Evolutionary conservation across 2,797 vertebrate species (phyloP).

Genomic region (Pipistrellus kuhlii): DNA sequence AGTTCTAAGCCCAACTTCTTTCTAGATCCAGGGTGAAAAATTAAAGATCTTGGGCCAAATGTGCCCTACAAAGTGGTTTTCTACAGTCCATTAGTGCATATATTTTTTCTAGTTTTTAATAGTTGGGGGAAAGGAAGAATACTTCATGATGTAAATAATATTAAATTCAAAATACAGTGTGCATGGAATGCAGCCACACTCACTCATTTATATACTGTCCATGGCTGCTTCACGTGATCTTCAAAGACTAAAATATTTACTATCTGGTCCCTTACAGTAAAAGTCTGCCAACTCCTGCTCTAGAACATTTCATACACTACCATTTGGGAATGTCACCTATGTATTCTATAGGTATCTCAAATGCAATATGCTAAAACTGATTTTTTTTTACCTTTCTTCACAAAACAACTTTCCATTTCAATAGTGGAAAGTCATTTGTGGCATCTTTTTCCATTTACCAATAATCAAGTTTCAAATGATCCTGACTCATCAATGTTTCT

Average conservation of each 20-base stretch:
- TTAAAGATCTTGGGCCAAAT: not conserved
- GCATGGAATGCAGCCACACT: not conserved
- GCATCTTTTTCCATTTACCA: not conserved
- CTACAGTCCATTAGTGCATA: not conserved
- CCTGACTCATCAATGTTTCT: not conserved
- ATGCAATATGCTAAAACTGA: not conserved
- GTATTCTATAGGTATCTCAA: not conserved
- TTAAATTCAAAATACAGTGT: not conserved
- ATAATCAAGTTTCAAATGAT: not conserved
- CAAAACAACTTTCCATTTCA: conserved; percentile 6
- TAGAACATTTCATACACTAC: not conserved
- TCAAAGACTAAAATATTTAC: not conserved
- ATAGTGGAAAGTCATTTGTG: not conserved
- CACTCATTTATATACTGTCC: not conserved
- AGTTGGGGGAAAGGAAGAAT: not conserved
- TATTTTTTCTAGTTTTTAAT: not conserved
- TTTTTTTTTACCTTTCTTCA: conserved; percentile 1
- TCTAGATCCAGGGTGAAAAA: not conserved
- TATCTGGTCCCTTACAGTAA: not conserved
- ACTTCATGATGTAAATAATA: not conserved
- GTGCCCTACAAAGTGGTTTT: not conserved
- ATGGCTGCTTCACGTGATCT: not conserved
- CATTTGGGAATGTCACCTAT: not conserved
- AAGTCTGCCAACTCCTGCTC: not conserved
- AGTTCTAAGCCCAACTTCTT: not conserved